Evolutionary conservation across 2,113 vertebrate species (phyloP).

Genomic region (Rhegmatorhina hoffmannsi): DNA sequence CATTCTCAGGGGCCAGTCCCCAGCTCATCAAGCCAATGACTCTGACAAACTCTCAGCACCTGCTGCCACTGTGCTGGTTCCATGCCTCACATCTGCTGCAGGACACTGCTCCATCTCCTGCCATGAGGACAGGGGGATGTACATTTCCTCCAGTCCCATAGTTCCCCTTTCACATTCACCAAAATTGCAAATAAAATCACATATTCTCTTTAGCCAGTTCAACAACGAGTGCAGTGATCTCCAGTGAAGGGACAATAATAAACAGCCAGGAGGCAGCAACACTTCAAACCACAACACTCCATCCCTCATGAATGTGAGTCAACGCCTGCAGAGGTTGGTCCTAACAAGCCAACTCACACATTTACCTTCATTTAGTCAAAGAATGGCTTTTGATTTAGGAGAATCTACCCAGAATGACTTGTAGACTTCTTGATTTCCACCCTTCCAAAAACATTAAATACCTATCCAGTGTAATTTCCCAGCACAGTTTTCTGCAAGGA

Average conservation of each 20-base stretch:
- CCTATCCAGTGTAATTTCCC: not conserved
- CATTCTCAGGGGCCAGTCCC: not conserved
- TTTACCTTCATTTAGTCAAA: not conserved
- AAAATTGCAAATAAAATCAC: not conserved
- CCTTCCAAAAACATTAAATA: not conserved
- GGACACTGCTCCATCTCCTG: not conserved
- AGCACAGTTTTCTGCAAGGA: not conserved
- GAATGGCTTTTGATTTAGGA: not conserved
- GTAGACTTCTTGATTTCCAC: not conserved
- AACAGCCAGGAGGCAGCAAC: not conserved
- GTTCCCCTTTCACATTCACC: not conserved
- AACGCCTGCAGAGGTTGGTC: not conserved
- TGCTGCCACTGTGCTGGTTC: not conserved
- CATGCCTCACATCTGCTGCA: not conserved
- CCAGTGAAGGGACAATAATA: not conserved
- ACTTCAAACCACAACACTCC: not conserved
- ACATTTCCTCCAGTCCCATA: not conserved
- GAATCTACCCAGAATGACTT: not conserved
- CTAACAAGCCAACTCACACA: not conserved
- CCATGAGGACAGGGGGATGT: not conserved
- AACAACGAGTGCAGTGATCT: not conserved
- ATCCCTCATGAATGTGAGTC: rapidly evolving
- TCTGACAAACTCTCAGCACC: not conserved
- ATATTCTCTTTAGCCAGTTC: rapidly evolving
- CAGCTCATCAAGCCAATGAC: not conserved